phyloP scores from a whole-genome alignment of 1,140 invertebrate species.

The Melipona quadrifasciata region DNA sequence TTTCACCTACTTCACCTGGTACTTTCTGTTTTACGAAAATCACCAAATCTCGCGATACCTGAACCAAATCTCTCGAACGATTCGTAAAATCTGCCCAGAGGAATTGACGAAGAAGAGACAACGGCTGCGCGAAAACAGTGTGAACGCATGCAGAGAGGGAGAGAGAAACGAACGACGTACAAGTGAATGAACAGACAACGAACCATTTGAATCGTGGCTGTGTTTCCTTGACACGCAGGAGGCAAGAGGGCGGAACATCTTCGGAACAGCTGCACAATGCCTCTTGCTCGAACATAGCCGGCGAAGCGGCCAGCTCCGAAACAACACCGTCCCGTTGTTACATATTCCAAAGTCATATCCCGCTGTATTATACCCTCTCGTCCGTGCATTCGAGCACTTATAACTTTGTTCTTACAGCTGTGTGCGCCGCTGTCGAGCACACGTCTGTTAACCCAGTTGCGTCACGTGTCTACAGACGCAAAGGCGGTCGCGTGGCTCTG shows the following conservation, averaged over 20 bases:
- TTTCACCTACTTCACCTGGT: too few species aligned
- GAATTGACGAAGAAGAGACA: too few species aligned
- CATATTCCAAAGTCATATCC: conserved; percentile 5
- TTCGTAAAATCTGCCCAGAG: too few species aligned
- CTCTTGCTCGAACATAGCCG: neutral
- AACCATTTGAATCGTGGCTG: neutral
- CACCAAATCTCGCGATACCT: too few species aligned
- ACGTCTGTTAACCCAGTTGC: neutral
- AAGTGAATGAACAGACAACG: neutral
- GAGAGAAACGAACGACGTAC: too few species aligned
- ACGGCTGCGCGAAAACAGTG: too few species aligned
- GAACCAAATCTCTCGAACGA: too few species aligned
- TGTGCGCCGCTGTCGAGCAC: neutral
- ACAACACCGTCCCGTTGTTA: conserved; percentile 10
- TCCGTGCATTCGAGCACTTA: conserved; percentile 25
- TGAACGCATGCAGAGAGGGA: too few species aligned
- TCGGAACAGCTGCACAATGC: neutral
- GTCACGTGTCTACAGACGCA: neutral
- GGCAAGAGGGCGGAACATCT: neutral
- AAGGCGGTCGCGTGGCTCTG: neutral
- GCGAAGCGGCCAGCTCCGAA: neutral
- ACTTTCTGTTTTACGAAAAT: too few species aligned
- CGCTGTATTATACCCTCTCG: conserved; percentile 12
- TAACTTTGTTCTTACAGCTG: conserved; percentile 10
- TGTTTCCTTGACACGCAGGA: neutral